A percentile compares a stretch with the other conserved stretches of the same genome.
Conservation (phyloP, 2,888 invertebrate species). For the Erebia aethiops region DNA sequence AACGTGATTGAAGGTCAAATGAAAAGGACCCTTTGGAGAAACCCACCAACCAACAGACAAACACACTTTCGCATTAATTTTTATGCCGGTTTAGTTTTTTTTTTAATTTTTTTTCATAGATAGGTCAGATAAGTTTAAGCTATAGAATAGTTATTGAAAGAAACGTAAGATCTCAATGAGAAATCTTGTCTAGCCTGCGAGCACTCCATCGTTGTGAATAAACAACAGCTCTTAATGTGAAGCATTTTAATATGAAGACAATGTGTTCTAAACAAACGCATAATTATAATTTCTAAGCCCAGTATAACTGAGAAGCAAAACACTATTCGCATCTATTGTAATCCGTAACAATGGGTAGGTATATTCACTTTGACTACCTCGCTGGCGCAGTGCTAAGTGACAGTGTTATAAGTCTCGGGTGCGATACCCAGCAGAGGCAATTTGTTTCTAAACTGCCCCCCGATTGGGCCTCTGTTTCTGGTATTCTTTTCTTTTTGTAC, state of each 20-base stretch:
- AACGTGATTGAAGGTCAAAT: too few species aligned
- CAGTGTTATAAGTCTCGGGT: too few species aligned
- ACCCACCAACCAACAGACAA: too few species aligned
- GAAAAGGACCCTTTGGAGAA: too few species aligned
- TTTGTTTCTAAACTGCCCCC: too few species aligned
- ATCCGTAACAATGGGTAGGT: conserved; percentile 28
- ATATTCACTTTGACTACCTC: conserved; percentile 15
- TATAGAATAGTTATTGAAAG: background rate
- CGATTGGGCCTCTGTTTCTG: too few species aligned
- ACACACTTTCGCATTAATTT: too few species aligned
- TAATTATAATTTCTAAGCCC: conserved; percentile 28
- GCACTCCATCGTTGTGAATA: background rate
- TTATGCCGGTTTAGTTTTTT: too few species aligned
- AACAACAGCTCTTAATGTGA: conserved; percentile 8
- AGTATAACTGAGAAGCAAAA: conserved; percentile 27
- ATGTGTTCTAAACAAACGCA: conserved; percentile 10
- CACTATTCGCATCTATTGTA: conserved; percentile 32
- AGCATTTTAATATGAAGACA: conserved; percentile 6
- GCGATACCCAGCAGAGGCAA: too few species aligned
- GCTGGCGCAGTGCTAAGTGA: too few species aligned
- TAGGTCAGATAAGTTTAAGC: background rate
- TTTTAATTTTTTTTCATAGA: too few species aligned
- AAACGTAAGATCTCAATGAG: conserved; percentile 26
- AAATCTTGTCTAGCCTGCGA: conserved; percentile 25
- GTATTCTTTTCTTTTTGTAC: too few species aligned